Evolutionary conservation across 2,888 invertebrate species (phyloP).

Genomic region (Hemistola chrysoprasaria): DNA sequence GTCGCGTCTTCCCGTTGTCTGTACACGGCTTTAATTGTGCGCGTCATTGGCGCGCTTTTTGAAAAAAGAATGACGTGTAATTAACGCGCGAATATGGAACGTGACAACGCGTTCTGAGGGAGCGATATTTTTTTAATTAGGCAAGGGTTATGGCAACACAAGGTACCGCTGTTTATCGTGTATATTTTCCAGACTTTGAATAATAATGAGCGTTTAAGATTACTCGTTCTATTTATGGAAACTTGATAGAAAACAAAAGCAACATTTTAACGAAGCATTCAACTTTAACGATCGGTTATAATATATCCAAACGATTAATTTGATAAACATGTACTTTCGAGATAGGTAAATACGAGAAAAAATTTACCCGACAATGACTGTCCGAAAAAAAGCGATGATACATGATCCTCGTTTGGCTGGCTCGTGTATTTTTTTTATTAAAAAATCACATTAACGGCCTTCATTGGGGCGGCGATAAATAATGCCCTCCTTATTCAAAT

Average conservation of each 20-base stretch:
- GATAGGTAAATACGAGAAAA: constrained; percentile 43
- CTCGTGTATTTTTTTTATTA: constrained; percentile 75
- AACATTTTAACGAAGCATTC: too few relatives aligned
- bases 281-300: constrained; percentile 33
- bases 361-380: constrained; percentile 76
- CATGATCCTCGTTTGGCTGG: constrained; percentile 79
- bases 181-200: constrained; percentile 13
- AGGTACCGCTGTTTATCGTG: constrained; percentile 34
- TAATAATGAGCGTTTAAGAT: too few relatives aligned
- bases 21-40: constrained; percentile 80
- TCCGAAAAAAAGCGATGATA: constrained; percentile 79
- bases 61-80: constrained; percentile 82
- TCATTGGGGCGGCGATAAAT: constrained; percentile 82
- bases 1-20: constrained; percentile 80
- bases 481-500: constrained; percentile 82
- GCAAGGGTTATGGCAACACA: constrained; percentile 46
- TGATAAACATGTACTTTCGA: constrained; percentile 60
- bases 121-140: constrained; percentile 76
- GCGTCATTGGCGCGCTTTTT: constrained; percentile 81
- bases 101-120: constrained; percentile 80
- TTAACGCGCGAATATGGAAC: constrained; percentile 82
- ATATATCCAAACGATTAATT: constrained; percentile 55
- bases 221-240: too few relatives aligned
- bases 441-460: constrained; percentile 82
- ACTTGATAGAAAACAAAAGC: constrained; percentile 11